Evolutionary conservation across 2,797 vertebrate genomes (phyloP), one percentile per base, ranked within the genome.

Genomic region (Lithobates sylvaticus): DNA sequence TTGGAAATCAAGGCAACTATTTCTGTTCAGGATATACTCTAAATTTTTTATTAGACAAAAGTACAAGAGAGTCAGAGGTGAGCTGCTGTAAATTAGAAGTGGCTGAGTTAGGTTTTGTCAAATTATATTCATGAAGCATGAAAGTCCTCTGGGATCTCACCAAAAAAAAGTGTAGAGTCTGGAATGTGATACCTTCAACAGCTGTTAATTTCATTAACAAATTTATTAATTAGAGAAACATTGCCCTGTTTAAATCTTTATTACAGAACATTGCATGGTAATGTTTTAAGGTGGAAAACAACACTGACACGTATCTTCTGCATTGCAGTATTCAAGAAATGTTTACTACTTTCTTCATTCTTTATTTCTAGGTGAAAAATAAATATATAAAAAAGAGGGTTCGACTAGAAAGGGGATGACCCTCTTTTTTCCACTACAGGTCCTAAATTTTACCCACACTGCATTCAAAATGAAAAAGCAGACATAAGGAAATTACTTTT

Each of bases 141-240:
- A 88, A 90, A 87, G 70, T 90, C 90, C 89, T 81, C 54, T 86
- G 90, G 86, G 88, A 92, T 88, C 84, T 75, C 81, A 85, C 61
- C 64, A 88, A 92, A 61, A 39, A 39, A 84, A 81, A 89, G 76
- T 89, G 75, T 89, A 88, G 12, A 89, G 42, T 58, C 81, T 44
- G 77, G 39, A 64, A 44, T 76, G 77, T 71, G 85, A 88, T 90
- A 86, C 88, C 91, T 91, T 89, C 89, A 91, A 89, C 81, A 88
- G 79, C 76, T 89, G 78, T 84, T 92, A 91, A 89, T 89, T 88
- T 92, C 89, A 89, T 90, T 88, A 93, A 89, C 69, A 83, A 42
- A 47, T 84, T 91, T 88, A 91, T 89, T 89, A 91, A 92, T 89
- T 90, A 91, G 65, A 89, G 90, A 90, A 88, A 87, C 70, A 80